Evolutionary conservation across 2,113 vertebrate species (phyloP), one percentile per base, ranked within the genome.

Genomic region (Conger conger): DNA sequence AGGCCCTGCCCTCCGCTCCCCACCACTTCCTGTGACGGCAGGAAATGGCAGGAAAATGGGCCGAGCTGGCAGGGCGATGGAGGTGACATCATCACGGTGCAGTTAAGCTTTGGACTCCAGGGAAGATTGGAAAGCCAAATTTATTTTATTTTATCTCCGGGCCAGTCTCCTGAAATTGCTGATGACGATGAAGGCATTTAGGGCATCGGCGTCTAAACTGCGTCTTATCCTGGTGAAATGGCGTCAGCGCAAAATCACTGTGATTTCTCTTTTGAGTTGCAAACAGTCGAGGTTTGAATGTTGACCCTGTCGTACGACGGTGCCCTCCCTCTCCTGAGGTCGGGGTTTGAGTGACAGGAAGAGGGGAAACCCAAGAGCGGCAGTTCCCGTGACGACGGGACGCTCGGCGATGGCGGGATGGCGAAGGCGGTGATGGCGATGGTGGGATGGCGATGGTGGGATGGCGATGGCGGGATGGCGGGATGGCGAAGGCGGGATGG

Each of bases 21-120:
- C 94, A 96, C 86, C 95, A 93, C 91, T 96, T 96, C 89, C 93
- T 96, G 89, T 95, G 92, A 96, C 85, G 23, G 45, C 79, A 79
- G 36, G 85, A 77, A 76, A 33, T 15, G 30, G 36, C 63, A n/a
- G n/a, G 30, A 57, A 35, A 78, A 85, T 37, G n/a, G 76, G 81
- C 53, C 76, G 42, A 63, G 68, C 1, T 23, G 18, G 57, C 4
- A 23, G 57, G 63, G 36, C 82, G 57, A 79, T 8, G 6, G 68
- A 79, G 27, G n/a, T 27, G 63, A 84, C 84, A 79, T 77, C 86
- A 84, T 89, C 83, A 57, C 23, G 17, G 33, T 36, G 9, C 53
- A 9, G 30, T 6, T 36, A 15, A 27, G 53, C 80, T 37, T 30
- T 36, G 42, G 80, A 33, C 33, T 11, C 35, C 42, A n/a, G 42